Percentiles rank a stretch among this genome's conserved stretches.
Evolutionary conservation across 1,140 invertebrate genomes (phyloP).

Genomic region (Leptonema lineaticorne): DNA sequence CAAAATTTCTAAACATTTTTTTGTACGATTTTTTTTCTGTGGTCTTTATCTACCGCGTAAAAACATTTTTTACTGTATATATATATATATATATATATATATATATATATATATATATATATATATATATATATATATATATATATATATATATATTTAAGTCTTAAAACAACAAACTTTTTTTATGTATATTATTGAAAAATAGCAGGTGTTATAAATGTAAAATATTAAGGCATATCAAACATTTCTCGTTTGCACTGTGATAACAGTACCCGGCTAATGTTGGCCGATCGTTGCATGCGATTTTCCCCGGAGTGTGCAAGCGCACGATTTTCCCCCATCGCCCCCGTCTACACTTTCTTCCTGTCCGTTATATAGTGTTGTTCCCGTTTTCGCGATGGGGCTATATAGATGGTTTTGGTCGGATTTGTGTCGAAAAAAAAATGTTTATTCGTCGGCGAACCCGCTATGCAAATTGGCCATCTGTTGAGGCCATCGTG

Average conservation of each 20-base stretch:
- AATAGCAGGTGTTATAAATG: neutral
- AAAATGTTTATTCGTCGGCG: constrained; percentile 4
- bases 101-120: no score
- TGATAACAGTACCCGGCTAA: no score
- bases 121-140: no score
- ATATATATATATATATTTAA: no score
- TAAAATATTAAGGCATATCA: no score
- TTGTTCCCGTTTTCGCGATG: neutral
- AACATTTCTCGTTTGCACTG: no score
- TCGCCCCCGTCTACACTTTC: neutral
- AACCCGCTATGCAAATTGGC: constrained; percentile 6
- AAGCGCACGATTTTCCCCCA: neutral
- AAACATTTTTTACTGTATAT: no score
- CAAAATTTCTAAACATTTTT: no score
- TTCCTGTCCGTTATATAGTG: neutral
- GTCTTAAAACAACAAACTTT: neutral
- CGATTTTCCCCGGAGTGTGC: neutral
- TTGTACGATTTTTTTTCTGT: no score
- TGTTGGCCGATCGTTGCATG: neutral
- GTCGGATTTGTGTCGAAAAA: neutral
- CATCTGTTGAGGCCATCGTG: constrained; percentile 19
- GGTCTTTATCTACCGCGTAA: no score
- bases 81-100: no score
- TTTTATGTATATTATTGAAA: neutral
- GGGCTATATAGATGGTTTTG: neutral